Evolutionary conservation across 2,797 vertebrate species (phyloP).

Genomic region (Alectoris magna): DNA sequence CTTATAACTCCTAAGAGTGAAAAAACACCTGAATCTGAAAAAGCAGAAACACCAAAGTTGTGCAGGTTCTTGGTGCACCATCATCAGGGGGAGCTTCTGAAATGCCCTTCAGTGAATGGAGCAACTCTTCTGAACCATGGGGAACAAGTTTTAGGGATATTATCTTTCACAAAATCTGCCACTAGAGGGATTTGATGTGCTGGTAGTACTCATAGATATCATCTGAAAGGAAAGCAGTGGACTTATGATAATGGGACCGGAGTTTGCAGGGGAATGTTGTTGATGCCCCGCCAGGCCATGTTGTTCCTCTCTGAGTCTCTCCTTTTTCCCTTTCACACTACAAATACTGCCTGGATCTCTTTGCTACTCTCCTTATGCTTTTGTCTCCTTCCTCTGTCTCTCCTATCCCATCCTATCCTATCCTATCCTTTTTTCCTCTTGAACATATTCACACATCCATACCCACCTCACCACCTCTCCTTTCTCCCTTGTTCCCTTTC

Average conservation of each 20-base stretch:
- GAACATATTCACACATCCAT: neutral
- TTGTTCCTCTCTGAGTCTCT: neutral
- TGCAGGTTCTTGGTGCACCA: neutral
- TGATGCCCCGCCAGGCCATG: fast-evolving
- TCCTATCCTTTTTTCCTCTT: neutral
- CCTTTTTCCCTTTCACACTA: neutral
- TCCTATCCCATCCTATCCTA: neutral
- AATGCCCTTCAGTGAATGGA: neutral
- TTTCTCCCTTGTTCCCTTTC: fast-evolving
- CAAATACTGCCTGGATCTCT: neutral
- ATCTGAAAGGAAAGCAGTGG: neutral
- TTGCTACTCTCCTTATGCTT: neutral
- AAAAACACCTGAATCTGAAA: neutral
- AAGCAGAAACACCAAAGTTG: neutral
- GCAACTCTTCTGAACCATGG: neutral
- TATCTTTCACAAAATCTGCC: neutral
- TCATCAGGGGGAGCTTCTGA: neutral
- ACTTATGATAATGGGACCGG: neutral
- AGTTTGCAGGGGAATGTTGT: neutral
- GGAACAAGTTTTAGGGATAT: neutral
- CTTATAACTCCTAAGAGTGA: fast-evolving
- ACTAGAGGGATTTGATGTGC: neutral
- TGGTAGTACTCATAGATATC: neutral
- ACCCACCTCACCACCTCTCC: neutral
- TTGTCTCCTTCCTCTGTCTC: neutral